Base-by-base conservation (phyloP, 2,888 invertebrate species). In the Epirrhoe tristata region DNA sequence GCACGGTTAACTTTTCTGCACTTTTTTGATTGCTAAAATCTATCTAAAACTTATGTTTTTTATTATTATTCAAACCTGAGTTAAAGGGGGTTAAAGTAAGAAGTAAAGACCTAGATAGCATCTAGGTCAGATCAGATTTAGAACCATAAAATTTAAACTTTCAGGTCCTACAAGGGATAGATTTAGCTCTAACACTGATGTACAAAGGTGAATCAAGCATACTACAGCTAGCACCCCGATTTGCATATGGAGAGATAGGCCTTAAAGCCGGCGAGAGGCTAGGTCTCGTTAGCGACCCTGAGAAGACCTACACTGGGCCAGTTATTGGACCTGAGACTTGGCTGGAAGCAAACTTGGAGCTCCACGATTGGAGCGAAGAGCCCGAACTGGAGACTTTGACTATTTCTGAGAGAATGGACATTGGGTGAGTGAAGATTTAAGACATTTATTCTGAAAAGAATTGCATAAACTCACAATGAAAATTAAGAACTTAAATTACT, bases 111-210 rank as follows among this genome's bases (percentile, higher is more conserved):
- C n/a, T n/a, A n/a, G n/a, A n/a, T n/a, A n/a, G n/a, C n/a, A n/a
- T n/a, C n/a, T n/a, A n/a, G n/a, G n/a, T n/a, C n/a, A n/a, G n/a
- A n/a, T n/a, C n/a, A n/a, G n/a, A n/a, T n/a, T n/a, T n/a, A n/a
- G n/a, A n/a, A n/a, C n/a, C n/a, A n/a, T n/a, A n/a, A n/a, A n/a
- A n/a, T 12, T 4, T 43, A 12, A 12, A 43, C 39, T 80, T 80
- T 56, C 72, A 95, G 94, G 86, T 95, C 7, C 87, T 96, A 59
- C 95, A 97, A 95, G 98, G 98, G 7, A 82, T 98, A 79, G 98
- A 98, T 87, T 94, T 98, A 88, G 96, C 96, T 16, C 86, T 98
- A 72, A 96, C 97, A 31, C 90, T 98, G 75, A 98, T 98, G 98
- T 95, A 97, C 82, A 93, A 95, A 78, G 96, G 96, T 0, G 98